These are phyloP conservation scores for Drosophila mercatorum DNA, from an alignment of 2,888 invertebrate species.

Conservation along the genomic window DNA sequence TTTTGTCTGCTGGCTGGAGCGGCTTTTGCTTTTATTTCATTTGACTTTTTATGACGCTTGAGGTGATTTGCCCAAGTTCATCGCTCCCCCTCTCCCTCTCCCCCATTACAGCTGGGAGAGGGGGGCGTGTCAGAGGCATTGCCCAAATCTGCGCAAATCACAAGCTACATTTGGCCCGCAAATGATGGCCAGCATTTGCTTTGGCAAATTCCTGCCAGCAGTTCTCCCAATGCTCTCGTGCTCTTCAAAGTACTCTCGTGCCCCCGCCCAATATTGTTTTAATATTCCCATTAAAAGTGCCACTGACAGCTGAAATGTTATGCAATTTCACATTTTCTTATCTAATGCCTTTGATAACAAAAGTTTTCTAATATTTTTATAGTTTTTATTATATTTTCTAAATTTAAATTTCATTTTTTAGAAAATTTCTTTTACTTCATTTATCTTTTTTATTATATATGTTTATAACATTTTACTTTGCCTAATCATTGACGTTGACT, in stretches of 20 bases:
- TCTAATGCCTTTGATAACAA: neutral
- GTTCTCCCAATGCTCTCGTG: constrained; percentile 10
- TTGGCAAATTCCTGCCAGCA: constrained; percentile 10
- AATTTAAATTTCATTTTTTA: neutral
- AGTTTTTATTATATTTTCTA: neutral
- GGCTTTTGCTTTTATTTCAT: constrained; percentile 72
- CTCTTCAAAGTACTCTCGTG: constrained; percentile 1
- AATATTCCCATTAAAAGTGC: constrained; percentile 4
- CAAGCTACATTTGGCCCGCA: constrained; percentile 77
- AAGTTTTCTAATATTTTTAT: neutral
- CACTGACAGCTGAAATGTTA: neutral
- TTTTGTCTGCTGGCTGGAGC: constrained; percentile 45
- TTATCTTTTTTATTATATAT: neutral
- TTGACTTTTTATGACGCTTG: constrained; percentile 75
- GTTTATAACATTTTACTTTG: neutral
- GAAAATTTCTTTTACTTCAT: neutral
- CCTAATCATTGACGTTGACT: neutral
- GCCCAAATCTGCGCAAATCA: constrained; percentile 69
- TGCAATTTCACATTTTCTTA: neutral
- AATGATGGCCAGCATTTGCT: constrained; percentile 69
- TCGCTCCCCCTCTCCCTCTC: constrained; percentile 9
- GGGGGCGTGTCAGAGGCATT: constrained; percentile 51
- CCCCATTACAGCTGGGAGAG: neutral
- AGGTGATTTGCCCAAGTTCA: constrained; percentile 75
- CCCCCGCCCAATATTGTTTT: constrained; percentile 1